A percentile compares a stretch with the other conserved stretches of the same genome.
Evolutionary conservation across 2,888 invertebrate genomes (phyloP).

Genomic region (Eurytoma californica): DNA sequence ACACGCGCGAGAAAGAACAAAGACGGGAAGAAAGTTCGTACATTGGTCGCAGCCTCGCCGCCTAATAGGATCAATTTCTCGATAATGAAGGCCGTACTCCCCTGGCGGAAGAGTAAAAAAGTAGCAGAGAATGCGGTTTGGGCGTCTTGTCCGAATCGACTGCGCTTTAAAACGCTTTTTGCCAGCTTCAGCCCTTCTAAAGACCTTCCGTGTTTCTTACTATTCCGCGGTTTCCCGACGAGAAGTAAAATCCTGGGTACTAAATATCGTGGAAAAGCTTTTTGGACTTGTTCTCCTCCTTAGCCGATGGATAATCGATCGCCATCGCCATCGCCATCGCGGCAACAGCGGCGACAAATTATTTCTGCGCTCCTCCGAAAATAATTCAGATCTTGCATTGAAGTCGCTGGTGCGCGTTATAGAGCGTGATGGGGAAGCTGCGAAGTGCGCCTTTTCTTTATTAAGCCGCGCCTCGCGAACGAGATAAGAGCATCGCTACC

Average conservation of each 20-base stretch:
- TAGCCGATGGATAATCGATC: too few relatives aligned
- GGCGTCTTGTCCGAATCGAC: constrained; percentile 35
- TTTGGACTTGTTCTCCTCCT: too few relatives aligned
- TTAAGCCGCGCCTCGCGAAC: too few relatives aligned
- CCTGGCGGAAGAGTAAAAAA: constrained; percentile 11
- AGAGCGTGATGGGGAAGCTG: too few relatives aligned
- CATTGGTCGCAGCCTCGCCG: constrained; percentile 58
- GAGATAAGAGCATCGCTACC: too few relatives aligned
- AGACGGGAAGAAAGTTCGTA: constrained; percentile 60
- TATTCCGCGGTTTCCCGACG: constrained; percentile 30
- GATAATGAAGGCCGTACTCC: constrained; percentile 66
- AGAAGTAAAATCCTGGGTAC: not conserved
- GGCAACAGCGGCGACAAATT: too few relatives aligned
- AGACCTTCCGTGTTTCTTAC: constrained; percentile 47
- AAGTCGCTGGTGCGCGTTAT: too few relatives aligned
- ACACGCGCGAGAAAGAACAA: constrained; percentile 46
- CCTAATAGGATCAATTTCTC: constrained; percentile 74
- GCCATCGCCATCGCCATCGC: too few relatives aligned
- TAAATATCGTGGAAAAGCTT: not conserved
- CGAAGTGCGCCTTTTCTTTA: too few relatives aligned
- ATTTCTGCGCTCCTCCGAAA: too few relatives aligned
- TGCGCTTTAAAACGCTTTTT: constrained; percentile 42
- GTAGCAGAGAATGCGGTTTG: constrained; percentile 40
- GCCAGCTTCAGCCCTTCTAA: constrained; percentile 14
- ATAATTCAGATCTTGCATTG: too few relatives aligned